These are phyloP conservation scores for Pangasianodon hypophthalmus DNA, from an alignment of 2,113 vertebrate genomes.

Conservation along the genomic window DNA sequence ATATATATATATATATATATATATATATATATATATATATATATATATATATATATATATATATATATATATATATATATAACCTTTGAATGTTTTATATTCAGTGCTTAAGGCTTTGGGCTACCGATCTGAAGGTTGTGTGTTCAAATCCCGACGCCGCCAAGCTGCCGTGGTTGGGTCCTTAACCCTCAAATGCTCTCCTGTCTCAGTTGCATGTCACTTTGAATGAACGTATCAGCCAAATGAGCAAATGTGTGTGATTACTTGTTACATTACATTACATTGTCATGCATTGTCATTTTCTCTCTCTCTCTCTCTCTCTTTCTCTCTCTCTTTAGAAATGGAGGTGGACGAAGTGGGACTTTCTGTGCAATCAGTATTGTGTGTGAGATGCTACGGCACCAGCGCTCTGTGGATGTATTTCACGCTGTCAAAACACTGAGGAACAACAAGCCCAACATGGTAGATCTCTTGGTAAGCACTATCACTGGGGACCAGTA, in stretches of 20 bases:
- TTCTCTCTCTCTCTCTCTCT: not conserved
- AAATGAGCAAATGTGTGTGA: not conserved
- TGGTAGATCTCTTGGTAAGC: slow-evolving; percentile 97
- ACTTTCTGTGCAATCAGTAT: slow-evolving; percentile 96
- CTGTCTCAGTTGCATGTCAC: not conserved
- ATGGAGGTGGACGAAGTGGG: slow-evolving; percentile 94
- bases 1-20: not conserved
- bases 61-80: too few species aligned
- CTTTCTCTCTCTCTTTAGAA: slow-evolving; percentile 53
- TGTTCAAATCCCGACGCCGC: not conserved
- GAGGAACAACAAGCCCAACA: slow-evolving; percentile 98
- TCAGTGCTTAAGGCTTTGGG: not conserved
- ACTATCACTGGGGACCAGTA: not conserved
- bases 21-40: not conserved
- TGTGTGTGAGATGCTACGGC: slow-evolving; percentile 94
- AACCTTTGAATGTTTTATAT: not conserved
- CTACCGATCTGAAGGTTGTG: not conserved
- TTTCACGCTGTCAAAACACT: slow-evolving; percentile 97
- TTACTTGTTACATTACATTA: not conserved
- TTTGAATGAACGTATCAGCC: not conserved
- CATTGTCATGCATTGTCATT: not conserved
- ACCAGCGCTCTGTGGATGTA: slow-evolving; percentile 91
- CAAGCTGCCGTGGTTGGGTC: not conserved
- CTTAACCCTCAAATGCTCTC: not conserved
- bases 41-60: not conserved